phyloP scores from a whole-genome alignment of 2,113 vertebrate genomes.

The Burhinus oedicnemus region DNA sequence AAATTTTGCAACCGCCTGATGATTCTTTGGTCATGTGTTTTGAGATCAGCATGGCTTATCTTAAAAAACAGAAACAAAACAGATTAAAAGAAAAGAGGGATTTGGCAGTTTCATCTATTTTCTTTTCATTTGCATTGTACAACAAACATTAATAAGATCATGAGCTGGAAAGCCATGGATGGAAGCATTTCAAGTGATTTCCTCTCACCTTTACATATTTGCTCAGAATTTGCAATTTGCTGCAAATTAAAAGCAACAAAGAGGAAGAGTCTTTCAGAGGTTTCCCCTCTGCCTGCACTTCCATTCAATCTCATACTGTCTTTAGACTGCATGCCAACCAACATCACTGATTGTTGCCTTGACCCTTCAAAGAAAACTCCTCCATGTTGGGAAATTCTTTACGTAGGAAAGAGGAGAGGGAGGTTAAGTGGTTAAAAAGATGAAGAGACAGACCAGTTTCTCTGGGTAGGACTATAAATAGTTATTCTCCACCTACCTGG shows the following conservation, averaged over 20 bases:
- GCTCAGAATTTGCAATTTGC: slow-evolving; percentile 20
- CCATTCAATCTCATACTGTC: not conserved
- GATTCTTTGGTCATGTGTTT: not conserved
- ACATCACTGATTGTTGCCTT: not conserved
- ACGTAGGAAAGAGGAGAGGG: not conserved
- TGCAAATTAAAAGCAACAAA: slow-evolving; percentile 40
- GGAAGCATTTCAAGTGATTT: slow-evolving; percentile 56
- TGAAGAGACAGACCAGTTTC: not conserved
- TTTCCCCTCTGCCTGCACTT: not conserved
- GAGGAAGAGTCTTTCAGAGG: not conserved
- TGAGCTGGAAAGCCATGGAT: not conserved
- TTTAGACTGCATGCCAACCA: slow-evolving; percentile 3
- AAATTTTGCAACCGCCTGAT: slow-evolving; percentile 15
- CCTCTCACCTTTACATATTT: slow-evolving; percentile 23
- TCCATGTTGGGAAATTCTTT: not conserved
- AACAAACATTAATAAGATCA: slow-evolving; percentile 12
- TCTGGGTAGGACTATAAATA: slow-evolving; percentile 25
- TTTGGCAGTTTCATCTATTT: not conserved
- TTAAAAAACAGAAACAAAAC: not conserved
- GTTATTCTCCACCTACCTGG: slow-evolving; percentile 25
- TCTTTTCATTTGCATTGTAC: not conserved
- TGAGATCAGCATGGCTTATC: slow-evolving; percentile 6
- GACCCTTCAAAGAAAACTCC: not conserved
- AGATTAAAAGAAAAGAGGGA: not conserved
- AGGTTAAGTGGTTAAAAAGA: not conserved